Evolutionary conservation across 1,140 invertebrate species (phyloP), one percentile per base, ranked within the genome.

Genomic region (Zaprionus taronus): DNA sequence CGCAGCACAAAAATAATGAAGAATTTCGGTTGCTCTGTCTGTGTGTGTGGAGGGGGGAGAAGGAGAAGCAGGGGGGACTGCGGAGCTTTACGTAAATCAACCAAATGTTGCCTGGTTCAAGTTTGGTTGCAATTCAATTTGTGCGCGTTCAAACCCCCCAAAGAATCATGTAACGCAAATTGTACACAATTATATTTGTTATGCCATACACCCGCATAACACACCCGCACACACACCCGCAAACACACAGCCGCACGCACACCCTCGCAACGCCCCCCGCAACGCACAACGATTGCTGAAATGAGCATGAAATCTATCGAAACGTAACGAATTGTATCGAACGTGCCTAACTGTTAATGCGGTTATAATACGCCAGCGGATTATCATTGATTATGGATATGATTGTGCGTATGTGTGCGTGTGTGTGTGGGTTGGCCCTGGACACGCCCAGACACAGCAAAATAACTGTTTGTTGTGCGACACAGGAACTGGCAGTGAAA

Each of bases 341-440:
- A 90, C 85, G 85, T 90, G 85, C 82, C 85, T 91, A 90, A 91
- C 85, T 90, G 85, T 90, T 90, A 90, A 90, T 90, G 85, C 79
- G 85, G 85, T 90, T 90, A 90, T 90, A 90, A 90, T 90, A 90
- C 85, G 85, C 85, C 86, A 82, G 60, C 77, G 85, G 85, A 90
- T 90, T 90, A 90, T 90, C 85, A 90, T 90, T 90, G 85, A 90
- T 90, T 90, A 91, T 91, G 73, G 71, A 77, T 84, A 66, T 70
- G 72, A 77, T 55, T 80, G 47, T 72, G 20, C 24, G 34, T 62
- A 22, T 66, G 14, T 44, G 9, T 61, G 14, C 36, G 36, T 53
- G 2, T 24, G 26, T 56, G 31, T 28, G 51, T 58, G 49, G 38
- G 71, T 68, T 67, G 64, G 14, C 56, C 41, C 41, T 47, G 61